Evolutionary conservation across 1,140 invertebrate species (phyloP), one percentile per base, ranked within the genome.

Genomic region (Hylaeus anthracinus): DNA sequence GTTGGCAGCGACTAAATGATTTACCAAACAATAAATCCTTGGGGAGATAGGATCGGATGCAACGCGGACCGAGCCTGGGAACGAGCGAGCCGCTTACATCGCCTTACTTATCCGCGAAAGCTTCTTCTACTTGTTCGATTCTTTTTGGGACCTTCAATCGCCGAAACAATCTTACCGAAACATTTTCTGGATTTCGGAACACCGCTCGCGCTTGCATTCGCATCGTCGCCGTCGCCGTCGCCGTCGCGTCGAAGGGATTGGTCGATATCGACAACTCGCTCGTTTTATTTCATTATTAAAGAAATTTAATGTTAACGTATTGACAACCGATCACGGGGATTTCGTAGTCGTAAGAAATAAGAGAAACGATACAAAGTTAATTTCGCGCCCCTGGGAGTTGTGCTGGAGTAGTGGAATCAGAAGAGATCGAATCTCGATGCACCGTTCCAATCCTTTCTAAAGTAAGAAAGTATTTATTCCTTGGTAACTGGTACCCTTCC

Each of bases 21-120:
- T 93, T 93, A 93, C 91, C 92, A 92, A 93, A 93, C 92, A 92
- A 93, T 93, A 93, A 93, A 93, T 93, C 92, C 90, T 93, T 80
- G 80, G 80, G 81, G 85, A 93, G 92, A 93, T 93, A 93, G 91
- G 89, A 93, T 93, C 92, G 91, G 89, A 90, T 91, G 89, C 90
- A 74, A 77, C 85, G 80, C 85, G 81, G 78, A 86, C 63, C 81
- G 85, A 86, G 86, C 85, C 85, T 87, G 82, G 88, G 86, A 92
- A 86, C 90, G 87, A 79, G 85, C 58, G 73, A 78, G 79, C 86
- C 75, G 90, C 88, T 88, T 86, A 82, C 86, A 84, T 85, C 76
- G 78, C 80, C 72, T 69, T 78, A 71, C 75, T 81, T 66, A 71
- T 74, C 56, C 61, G 53, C 74, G 77, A 83, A 86, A 81, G 71